Base-by-base conservation (phyloP, 2,888 invertebrate genomes). In the Philhelius pedissequus region DNA sequence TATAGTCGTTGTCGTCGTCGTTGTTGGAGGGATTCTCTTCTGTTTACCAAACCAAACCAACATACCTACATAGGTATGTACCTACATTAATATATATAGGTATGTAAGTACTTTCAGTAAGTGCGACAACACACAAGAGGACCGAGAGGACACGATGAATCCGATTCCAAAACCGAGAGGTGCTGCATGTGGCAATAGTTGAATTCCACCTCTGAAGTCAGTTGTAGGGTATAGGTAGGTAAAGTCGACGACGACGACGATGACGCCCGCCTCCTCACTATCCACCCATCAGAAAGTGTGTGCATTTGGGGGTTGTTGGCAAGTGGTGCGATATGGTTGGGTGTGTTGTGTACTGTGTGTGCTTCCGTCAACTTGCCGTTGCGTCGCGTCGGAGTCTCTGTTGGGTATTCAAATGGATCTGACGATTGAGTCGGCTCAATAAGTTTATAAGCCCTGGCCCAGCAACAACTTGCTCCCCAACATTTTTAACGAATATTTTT, bases 361-460 rank as follows among this genome's bases (percentile, higher is more conserved):
- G 56, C 48, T 56, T 22, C 66, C 73, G 62, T 69, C 62, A 68
- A 76, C 38, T 35, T 77, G 60, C 52, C 62, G 30, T 62, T 40
- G 40, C 25, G 52, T n/a, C 13, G 11, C n/a, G 60, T 40, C 11
- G 73, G 80, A 84, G 84, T 80, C 84, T 71, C 84, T 68, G 84
- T 71, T 84, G 75, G 84, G 84, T 76, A 76, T 84, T 84, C 84
- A 84, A 84, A 84, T 80, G 84, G 75, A 80, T 80, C 68, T 80
- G 80, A 84, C 84, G 80, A 84, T 80, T 80, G 84, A 80, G 75
- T 71, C 56, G 75, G 70, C 84, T 80, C 84, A 80, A 80, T 84
- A 80, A 76, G 80, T 80, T 71, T 66, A 73, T 75, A 84, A 80
- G 84, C 80, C 71, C 68, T 60, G 54, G 30, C 84, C 71, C 60